Base-by-base conservation (phyloP, 2,888 invertebrate species). In the Meliscaeva auricollis region DNA sequence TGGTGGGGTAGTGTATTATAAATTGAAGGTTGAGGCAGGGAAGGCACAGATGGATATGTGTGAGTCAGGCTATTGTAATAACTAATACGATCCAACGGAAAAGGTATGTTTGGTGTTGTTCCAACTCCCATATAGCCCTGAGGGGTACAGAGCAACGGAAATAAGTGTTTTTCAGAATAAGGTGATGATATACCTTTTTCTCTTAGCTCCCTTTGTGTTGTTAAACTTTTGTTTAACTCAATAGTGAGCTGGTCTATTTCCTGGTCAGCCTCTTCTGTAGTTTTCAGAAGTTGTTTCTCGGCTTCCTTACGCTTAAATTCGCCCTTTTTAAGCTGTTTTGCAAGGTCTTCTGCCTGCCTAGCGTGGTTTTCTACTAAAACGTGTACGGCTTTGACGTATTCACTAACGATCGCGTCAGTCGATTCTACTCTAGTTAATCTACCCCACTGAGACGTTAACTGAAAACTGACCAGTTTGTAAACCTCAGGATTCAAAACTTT, bases 161-260 rank as follows among this genome's bases (percentile, higher is more conserved):
- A 11, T 13, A 50, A 13, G 50, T 22, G 22, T 50, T 50, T 50
- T 11, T 22, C 50, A 22, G 50, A 13, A 22, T 22, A 50, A 50
- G 11, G 22, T 50, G 50, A 50, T 22, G 11, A 22, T 50, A 13
- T 7, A 50, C 22, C 11, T 50, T 50, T 50, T 50, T 50, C 50
- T 13, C 50, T 50, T 50, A 50, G 50, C 50, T 50, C 50, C 50
- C 22, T 50, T 50, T 50, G 50, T 22, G 50, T 26, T 50, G 50
- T 50, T 11, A 50, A 50, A 22, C 50, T 50, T 50, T 50, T 50
- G 50, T 50, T 50, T 50, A 22, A 50, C 22, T 50, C 50, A 50
- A 50, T 22, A 22, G 22, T 22, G 22, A 50, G 50, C 50, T 50
- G 50, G 50, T 50, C 50, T 50, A 50, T 50, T 50, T 50, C 22